phyloP scores from a whole-genome alignment of 2,797 vertebrate genomes.

The Anomalospiza imberbis region DNA sequence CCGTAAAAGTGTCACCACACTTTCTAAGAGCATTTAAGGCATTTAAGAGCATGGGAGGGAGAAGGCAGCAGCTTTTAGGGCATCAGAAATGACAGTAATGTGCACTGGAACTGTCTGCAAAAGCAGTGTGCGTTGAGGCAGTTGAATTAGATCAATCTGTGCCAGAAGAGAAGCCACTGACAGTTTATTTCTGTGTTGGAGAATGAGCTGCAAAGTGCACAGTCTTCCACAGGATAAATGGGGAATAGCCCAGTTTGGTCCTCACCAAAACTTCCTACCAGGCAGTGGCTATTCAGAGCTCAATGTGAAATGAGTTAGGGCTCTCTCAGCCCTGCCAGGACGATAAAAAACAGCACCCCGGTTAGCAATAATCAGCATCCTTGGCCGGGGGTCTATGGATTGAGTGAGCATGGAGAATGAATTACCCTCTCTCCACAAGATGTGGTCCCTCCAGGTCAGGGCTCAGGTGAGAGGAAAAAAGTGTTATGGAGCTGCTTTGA shows the following conservation, averaged over 20 bases:
- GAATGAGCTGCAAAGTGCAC: not conserved
- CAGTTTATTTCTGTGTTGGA: constrained; percentile 15
- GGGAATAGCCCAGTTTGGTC: not conserved
- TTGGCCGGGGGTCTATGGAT: constrained; percentile 24
- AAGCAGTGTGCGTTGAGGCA: constrained; percentile 9
- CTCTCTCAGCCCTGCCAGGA: constrained; percentile 21
- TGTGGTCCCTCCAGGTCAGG: not conserved
- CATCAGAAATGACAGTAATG: constrained; percentile 56
- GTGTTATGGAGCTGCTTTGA: constrained; percentile 1
- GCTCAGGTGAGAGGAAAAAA: constrained; percentile 11
- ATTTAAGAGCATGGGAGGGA: constrained; percentile 56
- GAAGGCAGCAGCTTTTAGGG: constrained; percentile 56
- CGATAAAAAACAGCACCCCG: constrained; percentile 39
- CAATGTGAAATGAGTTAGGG: not conserved
- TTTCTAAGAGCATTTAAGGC: constrained; percentile 62
- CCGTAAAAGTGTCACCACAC: constrained; percentile 56
- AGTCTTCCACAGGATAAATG: not conserved
- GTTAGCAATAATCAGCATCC: constrained; percentile 61
- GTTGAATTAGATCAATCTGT: constrained; percentile 38
- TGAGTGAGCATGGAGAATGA: constrained; percentile 28
- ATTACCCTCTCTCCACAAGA: constrained; percentile 19
- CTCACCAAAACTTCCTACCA: constrained; percentile 50
- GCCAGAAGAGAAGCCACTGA: not conserved
- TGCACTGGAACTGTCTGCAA: not conserved
- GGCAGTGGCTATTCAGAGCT: not conserved